Base-by-base conservation (phyloP, 2,797 vertebrate genomes). In the Botia kubotai region DNA sequence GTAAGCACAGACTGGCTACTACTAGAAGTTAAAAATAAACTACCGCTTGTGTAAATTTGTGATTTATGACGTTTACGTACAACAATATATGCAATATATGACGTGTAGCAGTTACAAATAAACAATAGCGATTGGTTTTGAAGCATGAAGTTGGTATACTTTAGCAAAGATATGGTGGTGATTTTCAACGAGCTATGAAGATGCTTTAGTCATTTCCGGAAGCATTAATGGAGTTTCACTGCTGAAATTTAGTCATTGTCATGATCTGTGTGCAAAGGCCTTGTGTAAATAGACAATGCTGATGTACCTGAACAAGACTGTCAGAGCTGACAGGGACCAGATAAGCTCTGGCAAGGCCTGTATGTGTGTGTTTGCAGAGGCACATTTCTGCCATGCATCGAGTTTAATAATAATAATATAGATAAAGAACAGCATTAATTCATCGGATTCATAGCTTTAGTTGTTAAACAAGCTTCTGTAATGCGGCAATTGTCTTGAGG, bases 151-250 rank as follows among this genome's bases (percentile, higher is more conserved):
- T 79, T 73, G 19, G 78, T 79, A 2, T 12, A 78, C 17, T 69
- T 53, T 53, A 79, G 46, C 23, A 33, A 17, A 14, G 67, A 72
- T 7, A 63, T 53, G 57, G 53, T 58, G 36, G 55, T 33, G 21
- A 70, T 53, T 50, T 48, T 71, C n/a, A 58, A 23, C 77, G 23
- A 58, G 62, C 50, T 58, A 21, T 16, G n/a, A 80, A 58, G 72
- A 75, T 68, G 72, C 66, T 76, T 52, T 36, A 52, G 16, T 60
- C 23, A 73, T 79, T 72, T 74, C 79, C 82, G 86, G 85, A 86
- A 84, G 85, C 74, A 50, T 43, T 29, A 52, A 33, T 52, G 6
- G 23, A 70, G 58, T 74, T 79, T 72, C 13, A 48, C 26, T 52
- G 19, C 17, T 46, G 33, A 65, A 63, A 53, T 72, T 26, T 29